phyloP scores from a whole-genome alignment of 2,888 invertebrate species.

The Drosophila neotestacea region DNA sequence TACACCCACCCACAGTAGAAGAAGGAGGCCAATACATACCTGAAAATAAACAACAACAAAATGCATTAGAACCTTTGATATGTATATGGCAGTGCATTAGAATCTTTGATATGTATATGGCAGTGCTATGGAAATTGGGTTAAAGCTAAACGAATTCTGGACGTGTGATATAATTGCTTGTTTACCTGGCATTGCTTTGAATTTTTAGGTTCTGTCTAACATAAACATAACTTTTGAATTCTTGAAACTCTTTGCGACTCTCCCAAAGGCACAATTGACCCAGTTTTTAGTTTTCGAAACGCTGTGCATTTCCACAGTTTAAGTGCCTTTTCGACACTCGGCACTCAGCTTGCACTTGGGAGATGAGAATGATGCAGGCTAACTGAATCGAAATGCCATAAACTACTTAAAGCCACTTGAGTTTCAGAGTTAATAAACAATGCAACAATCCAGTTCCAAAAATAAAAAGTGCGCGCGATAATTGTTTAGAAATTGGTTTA shows the following conservation, averaged over 20 bases:
- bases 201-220: constrained; percentile 40
- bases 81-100: constrained; percentile 40
- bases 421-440: constrained; percentile 35
- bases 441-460: constrained; percentile 14
- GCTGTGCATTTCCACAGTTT: constrained; percentile 63
- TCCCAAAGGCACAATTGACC: constrained; percentile 62
- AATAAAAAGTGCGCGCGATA: constrained; percentile 8
- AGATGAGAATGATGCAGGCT: constrained; percentile 29
- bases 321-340: constrained; percentile 68
- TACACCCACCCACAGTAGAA: constrained; percentile 48
- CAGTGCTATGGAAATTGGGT: constrained; percentile 58
- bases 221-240: constrained; percentile 57
- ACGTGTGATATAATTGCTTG: constrained; percentile 16
- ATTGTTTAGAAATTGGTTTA: constrained; percentile 44
- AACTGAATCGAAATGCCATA: constrained; percentile 51
- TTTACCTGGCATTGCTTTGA: constrained; percentile 59
- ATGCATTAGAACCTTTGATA: constrained; percentile 58
- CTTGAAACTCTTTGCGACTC: constrained; percentile 22
- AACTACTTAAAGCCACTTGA: constrained; percentile 51
- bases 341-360: constrained; percentile 27
- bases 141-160: constrained; percentile 60
- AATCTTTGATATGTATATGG: constrained; percentile 32
- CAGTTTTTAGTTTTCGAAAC: constrained; percentile 38
- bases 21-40: constrained; percentile 59
- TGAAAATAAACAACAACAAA: constrained; percentile 57